A percentile compares a stretch with the other conserved stretches of the same genome.
Evolutionary conservation across 2,113 vertebrate genomes (phyloP).

Genomic region (Syrmaticus mikado): DNA sequence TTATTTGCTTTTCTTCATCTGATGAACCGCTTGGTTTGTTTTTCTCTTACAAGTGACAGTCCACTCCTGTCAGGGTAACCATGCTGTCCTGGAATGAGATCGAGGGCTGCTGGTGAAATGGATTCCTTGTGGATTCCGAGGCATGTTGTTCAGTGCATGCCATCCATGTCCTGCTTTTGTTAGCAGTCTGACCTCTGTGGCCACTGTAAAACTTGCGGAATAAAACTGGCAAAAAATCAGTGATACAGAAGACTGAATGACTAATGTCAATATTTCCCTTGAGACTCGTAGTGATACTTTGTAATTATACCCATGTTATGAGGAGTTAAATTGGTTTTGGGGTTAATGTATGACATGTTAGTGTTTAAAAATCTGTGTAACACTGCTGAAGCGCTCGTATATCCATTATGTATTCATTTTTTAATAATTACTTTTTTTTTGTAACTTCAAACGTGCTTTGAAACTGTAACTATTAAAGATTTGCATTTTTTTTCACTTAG

Average conservation of each 20-base stretch:
- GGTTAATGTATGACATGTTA: background rate
- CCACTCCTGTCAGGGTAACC: background rate
- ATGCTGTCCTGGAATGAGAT: background rate
- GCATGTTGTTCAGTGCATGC: background rate
- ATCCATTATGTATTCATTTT: background rate
- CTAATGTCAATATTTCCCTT: background rate
- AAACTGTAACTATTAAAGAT: background rate
- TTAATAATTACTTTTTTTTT: background rate
- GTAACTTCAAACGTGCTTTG: background rate
- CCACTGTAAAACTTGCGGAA: background rate
- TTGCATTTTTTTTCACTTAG: fast-evolving
- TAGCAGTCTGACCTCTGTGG: background rate
- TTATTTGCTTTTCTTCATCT: background rate
- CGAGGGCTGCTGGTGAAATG: background rate
- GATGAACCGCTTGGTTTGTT: background rate
- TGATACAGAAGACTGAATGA: background rate
- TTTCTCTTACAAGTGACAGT: background rate
- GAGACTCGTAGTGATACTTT: background rate
- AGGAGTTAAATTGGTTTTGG: background rate
- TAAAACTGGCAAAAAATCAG: background rate
- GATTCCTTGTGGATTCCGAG: background rate
- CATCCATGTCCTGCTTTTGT: background rate
- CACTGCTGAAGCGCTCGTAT: background rate
- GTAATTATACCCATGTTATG: background rate
- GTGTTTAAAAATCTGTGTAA: background rate